phyloP scores from a whole-genome alignment of 1,140 invertebrate genomes.

The Pseudoatta argentina region DNA sequence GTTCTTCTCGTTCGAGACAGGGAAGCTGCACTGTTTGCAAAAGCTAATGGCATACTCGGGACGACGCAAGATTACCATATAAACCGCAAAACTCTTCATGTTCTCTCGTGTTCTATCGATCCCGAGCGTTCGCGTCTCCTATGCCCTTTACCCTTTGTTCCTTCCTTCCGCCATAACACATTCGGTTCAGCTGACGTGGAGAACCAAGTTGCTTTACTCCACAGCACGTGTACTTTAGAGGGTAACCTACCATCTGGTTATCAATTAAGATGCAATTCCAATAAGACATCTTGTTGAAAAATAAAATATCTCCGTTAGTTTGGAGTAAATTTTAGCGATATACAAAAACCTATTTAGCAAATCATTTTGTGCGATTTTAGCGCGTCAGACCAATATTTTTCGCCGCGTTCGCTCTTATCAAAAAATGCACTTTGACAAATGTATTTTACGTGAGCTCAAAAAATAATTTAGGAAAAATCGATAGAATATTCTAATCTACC shows the following conservation, averaged over 20 bases:
- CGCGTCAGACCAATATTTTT: slow-evolving; percentile 6
- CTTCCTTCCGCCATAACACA: slow-evolving; percentile 25
- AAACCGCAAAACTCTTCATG: slow-evolving; percentile 71
- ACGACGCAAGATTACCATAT: slow-evolving; percentile 71
- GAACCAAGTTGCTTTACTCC: slow-evolving; percentile 13
- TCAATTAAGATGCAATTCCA: slow-evolving; percentile 27
- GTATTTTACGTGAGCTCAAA: not conserved
- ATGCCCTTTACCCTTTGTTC: slow-evolving; percentile 41
- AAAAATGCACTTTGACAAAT: not conserved
- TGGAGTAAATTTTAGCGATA: too few species aligned
- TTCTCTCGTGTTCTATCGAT: slow-evolving; percentile 52
- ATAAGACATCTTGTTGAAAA: not conserved
- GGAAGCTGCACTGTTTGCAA: slow-evolving; percentile 36
- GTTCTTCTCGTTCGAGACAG: not conserved
- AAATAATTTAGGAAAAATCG: slow-evolving; percentile 2
- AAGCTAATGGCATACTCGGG: slow-evolving; percentile 49
- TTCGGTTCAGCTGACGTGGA: slow-evolving; percentile 34
- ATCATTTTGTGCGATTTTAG: not conserved
- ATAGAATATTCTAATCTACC: not conserved
- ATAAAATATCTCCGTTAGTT: not conserved
- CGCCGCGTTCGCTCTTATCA: not conserved
- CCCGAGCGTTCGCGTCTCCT: slow-evolving; percentile 7
- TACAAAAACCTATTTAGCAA: not conserved
- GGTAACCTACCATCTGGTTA: not conserved
- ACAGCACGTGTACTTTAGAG: slow-evolving; percentile 24